These are phyloP conservation scores for Fregetta grallaria DNA, from an alignment of 2,113 vertebrate genomes.

Conservation along the genomic window DNA sequence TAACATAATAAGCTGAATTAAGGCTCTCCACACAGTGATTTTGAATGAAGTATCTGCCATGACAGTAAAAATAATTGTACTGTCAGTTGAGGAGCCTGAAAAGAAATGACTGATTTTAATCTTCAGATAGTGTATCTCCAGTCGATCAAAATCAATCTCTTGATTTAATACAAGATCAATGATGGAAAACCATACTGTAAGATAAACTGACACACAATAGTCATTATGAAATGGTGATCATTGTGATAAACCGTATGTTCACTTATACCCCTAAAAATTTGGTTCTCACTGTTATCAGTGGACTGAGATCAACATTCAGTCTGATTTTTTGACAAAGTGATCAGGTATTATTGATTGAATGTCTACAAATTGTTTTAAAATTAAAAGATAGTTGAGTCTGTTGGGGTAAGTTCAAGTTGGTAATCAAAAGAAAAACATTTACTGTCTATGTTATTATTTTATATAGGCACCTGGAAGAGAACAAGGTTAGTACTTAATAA, in stretches of 20 bases:
- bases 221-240: not conserved
- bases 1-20: not conserved
- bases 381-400: not conserved
- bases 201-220: not conserved
- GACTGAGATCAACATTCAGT: not conserved
- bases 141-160: not conserved
- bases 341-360: not conserved
- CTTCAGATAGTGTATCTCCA: not conserved
- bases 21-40: not conserved
- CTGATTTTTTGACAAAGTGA: not conserved
- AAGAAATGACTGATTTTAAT: not conserved
- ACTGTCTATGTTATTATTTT: conserved; percentile 21
- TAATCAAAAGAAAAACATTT: not conserved
- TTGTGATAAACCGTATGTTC: not conserved
- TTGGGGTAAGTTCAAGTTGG: not conserved
- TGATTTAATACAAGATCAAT: not conserved
- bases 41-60: not conserved
- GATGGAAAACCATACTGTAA: not conserved
- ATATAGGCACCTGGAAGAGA: conserved; percentile 16
- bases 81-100: not conserved
- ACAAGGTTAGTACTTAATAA: conserved; percentile 45
- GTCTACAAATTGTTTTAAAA: not conserved
- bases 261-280: not conserved
- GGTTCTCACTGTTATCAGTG: not conserved
- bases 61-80: not conserved